phyloP scores from a whole-genome alignment of 2,888 invertebrate species.

The Amphimallon solstitiale region DNA sequence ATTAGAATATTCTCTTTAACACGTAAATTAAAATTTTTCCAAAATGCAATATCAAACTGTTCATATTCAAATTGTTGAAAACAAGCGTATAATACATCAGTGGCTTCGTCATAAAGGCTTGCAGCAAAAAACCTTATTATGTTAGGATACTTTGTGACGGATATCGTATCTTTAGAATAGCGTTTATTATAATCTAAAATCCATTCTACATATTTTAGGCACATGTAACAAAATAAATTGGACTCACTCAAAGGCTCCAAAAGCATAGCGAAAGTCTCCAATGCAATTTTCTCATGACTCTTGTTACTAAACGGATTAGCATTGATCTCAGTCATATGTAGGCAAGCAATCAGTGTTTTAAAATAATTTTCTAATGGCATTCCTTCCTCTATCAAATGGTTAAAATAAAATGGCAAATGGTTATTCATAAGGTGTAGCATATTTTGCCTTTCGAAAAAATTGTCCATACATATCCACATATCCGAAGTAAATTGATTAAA shows the following conservation, averaged over 20 bases:
- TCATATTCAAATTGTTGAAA: constrained; percentile 3
- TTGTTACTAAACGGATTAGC: neutral
- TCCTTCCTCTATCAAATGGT: neutral
- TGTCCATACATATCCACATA: neutral
- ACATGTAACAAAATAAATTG: neutral
- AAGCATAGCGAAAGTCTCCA: neutral
- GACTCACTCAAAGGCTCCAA: neutral
- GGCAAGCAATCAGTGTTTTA: neutral
- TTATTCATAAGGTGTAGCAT: neutral
- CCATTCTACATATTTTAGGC: neutral
- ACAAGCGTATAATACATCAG: neutral
- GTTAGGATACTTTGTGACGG: neutral
- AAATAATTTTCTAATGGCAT: neutral
- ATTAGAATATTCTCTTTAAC: neutral
- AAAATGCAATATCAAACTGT: neutral
- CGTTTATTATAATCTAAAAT: neutral
- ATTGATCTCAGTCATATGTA: neutral
- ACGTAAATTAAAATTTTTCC: neutral
- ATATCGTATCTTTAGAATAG: neutral
- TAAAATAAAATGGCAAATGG: constrained; percentile 3
- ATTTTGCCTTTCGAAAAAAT: neutral
- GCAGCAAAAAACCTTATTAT: neutral
- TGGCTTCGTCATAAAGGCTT: neutral
- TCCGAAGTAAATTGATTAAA: neutral
- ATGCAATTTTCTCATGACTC: neutral